These are phyloP conservation scores for Paraescarpia echinospica DNA, from an alignment of 1,140 invertebrate genomes.

Conservation along the genomic window DNA sequence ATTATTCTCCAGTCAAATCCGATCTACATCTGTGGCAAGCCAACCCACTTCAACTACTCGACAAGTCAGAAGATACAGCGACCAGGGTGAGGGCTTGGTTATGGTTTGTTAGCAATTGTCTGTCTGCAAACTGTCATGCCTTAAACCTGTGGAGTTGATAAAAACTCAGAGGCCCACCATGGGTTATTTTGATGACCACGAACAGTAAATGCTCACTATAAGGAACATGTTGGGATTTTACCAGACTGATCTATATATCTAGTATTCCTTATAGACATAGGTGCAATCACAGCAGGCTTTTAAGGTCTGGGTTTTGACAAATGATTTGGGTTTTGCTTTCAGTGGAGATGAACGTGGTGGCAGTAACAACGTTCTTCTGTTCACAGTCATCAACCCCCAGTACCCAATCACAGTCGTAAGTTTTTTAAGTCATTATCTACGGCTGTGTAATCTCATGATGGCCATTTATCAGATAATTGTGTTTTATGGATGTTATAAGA, in stretches of 20 bases:
- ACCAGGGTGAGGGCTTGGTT: slow-evolving; percentile 41
- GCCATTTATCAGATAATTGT: too few relatives aligned
- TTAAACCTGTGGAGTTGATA: not conserved
- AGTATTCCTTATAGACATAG: too few relatives aligned
- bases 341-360: slow-evolving; percentile 15
- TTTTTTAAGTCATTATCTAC: not conserved
- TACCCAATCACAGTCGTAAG: slow-evolving; percentile 99
- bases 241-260: too few relatives aligned
- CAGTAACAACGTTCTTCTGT: slow-evolving; percentile 82
- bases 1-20: slow-evolving; percentile 45
- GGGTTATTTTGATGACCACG: not conserved
- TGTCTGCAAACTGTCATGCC: not conserved
- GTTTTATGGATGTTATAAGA: too few relatives aligned
- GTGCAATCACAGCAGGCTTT: too few relatives aligned
- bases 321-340: not conserved
- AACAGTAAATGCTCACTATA: too few relatives aligned
- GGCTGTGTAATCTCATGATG: too few relatives aligned
- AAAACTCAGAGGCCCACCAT: not conserved
- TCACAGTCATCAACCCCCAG: slow-evolving; percentile 94
- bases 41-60: slow-evolving; percentile 60
- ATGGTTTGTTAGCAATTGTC: not conserved
- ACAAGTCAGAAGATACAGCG: slow-evolving; percentile 60
- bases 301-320: not conserved
- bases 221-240: slow-evolving; percentile 3
- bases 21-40: slow-evolving; percentile 55